Conservation (phyloP, 2,888 invertebrate genomes). For the Bimastos eiseni region DNA sequence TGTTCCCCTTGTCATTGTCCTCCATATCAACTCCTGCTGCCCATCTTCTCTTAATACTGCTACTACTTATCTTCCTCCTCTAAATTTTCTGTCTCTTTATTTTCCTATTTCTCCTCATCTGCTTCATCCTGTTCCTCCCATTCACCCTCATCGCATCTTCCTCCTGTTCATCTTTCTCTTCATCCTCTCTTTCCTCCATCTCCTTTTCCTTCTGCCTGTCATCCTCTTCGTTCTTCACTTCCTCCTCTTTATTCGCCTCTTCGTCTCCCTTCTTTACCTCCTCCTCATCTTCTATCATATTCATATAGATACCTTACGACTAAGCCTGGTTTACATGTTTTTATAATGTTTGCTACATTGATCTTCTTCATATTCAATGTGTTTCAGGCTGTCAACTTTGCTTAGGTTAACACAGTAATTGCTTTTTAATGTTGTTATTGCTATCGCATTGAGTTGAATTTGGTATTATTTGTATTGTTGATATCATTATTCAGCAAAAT, state of each 20-base stretch:
- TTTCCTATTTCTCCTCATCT: background rate
- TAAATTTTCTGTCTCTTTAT: background rate
- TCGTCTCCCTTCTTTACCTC: background rate
- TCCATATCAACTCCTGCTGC: background rate
- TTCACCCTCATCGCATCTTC: background rate
- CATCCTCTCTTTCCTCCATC: background rate
- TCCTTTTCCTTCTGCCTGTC: too few species aligned
- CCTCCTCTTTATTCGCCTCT: background rate
- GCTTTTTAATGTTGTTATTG: background rate
- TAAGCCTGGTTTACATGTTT: too few species aligned
- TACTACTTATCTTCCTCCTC: background rate
- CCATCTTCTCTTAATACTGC: background rate
- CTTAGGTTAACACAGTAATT: too few species aligned
- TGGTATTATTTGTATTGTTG: background rate
- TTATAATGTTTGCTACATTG: too few species aligned
- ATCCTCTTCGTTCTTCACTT: background rate
- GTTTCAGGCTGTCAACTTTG: background rate
- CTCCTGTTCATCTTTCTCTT: background rate
- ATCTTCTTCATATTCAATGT: background rate
- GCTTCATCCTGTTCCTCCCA: background rate
- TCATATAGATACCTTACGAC: too few species aligned
- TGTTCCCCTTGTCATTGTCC: background rate
- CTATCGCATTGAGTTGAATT: background rate
- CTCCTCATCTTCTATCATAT: background rate
- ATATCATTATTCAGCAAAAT: background rate